Evolutionary conservation across 2,888 invertebrate species (phyloP).

Genomic region (Drosophila leonis): DNA sequence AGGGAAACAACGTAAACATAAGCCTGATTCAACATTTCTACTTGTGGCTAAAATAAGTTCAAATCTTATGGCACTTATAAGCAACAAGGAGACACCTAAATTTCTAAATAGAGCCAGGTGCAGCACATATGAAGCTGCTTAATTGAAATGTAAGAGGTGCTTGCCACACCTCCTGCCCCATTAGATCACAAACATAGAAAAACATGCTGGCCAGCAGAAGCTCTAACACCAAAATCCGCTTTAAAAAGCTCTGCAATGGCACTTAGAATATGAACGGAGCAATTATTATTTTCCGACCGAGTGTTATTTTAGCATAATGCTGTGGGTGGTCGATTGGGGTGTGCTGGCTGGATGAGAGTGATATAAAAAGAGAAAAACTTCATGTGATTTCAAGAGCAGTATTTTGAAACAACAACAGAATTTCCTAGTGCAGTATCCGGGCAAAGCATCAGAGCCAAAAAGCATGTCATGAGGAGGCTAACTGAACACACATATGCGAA

Average conservation of each 20-base stretch:
- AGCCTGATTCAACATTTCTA: neutral
- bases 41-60: neutral
- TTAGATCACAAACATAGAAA: constrained; percentile 14
- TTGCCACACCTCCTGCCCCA: neutral
- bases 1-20: too few relatives aligned
- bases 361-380: constrained; percentile 33
- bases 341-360: constrained; percentile 7
- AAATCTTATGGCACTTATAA: neutral
- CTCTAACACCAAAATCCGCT: constrained; percentile 70
- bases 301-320: constrained; percentile 61
- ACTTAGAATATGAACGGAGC: constrained; percentile 58
- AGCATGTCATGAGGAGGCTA: constrained; percentile 27
- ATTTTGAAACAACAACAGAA: constrained; percentile 33
- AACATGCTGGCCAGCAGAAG: constrained; percentile 28
- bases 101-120: neutral
- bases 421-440: constrained; percentile 43
- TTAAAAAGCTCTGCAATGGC: constrained; percentile 50
- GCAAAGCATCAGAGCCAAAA: constrained; percentile 17
- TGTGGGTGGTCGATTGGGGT: constrained; percentile 21
- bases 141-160: constrained; percentile 21
- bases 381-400: constrained; percentile 50
- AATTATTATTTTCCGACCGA: constrained; percentile 73
- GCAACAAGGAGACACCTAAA: constrained; percentile 1
- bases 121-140: constrained; percentile 13
- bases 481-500: constrained; percentile 19